Evolutionary conservation across 2,888 invertebrate genomes (phyloP).

Genomic region (Sinopyrophorus schimmeli): DNA sequence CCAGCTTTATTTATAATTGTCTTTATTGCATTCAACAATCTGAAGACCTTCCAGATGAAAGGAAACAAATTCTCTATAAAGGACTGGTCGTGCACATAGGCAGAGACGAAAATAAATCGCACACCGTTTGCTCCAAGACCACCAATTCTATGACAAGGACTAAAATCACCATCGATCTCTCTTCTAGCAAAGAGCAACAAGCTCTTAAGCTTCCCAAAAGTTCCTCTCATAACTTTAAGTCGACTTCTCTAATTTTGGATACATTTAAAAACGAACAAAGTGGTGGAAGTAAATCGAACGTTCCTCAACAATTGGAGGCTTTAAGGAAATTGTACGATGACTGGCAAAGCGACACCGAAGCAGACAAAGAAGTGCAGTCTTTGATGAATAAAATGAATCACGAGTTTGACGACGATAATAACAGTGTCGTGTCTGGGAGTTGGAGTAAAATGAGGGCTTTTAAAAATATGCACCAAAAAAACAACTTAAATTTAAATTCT

Average conservation of each 20-base stretch:
- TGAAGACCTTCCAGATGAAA: slow-evolving; percentile 51
- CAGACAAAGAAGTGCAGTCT: slow-evolving; percentile 65
- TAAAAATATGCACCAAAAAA: slow-evolving; percentile 49
- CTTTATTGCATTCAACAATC: no score
- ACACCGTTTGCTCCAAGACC: slow-evolving; percentile 52
- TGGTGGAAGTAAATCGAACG: slow-evolving; percentile 29
- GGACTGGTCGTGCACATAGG: slow-evolving; percentile 56
- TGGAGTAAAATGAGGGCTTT: slow-evolving; percentile 62
- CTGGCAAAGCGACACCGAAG: slow-evolving; percentile 58
- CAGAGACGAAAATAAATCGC: slow-evolving; percentile 48
- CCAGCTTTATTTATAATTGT: no score
- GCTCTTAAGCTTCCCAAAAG: slow-evolving; percentile 40
- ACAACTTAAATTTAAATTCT: slow-evolving; percentile 38
- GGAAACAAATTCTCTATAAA: slow-evolving; percentile 52
- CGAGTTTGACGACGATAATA: slow-evolving; percentile 45
- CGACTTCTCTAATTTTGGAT: slow-evolving; percentile 55
- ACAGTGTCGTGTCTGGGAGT: slow-evolving; percentile 58
- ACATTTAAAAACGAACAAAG: slow-evolving; percentile 46
- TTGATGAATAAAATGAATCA: slow-evolving; percentile 55
- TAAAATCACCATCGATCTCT: slow-evolving; percentile 56
- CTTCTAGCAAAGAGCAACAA: slow-evolving; percentile 32
- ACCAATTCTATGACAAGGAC: slow-evolving; percentile 52
- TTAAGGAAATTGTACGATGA: slow-evolving; percentile 54
- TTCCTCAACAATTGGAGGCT: slow-evolving; percentile 51
- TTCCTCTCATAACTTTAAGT: slow-evolving; percentile 51